phyloP scores from a whole-genome alignment of 2,888 invertebrate species.

The Apotomis turbidana region DNA sequence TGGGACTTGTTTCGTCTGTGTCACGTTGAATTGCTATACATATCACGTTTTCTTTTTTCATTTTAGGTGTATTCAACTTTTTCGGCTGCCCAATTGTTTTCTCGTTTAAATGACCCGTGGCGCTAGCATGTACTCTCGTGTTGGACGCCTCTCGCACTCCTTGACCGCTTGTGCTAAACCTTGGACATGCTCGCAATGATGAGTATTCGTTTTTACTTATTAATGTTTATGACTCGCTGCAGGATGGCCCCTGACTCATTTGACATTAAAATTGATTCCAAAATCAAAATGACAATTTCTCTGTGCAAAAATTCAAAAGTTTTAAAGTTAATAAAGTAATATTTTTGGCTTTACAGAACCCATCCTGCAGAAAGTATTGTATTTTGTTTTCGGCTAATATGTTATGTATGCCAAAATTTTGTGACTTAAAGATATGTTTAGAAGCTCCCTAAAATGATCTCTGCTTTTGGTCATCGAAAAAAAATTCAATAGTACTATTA shows the following conservation, averaged over 20 bases:
- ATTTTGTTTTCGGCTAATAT: conserved; percentile 20
- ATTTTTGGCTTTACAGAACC: not conserved
- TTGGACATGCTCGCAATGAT: conserved; percentile 82
- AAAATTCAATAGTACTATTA: not conserved
- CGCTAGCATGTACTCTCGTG: conserved; percentile 71
- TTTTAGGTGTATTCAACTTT: conserved; percentile 85
- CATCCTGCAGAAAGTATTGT: conserved; percentile 28
- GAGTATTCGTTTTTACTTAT: conserved; percentile 82
- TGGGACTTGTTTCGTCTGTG: conserved; percentile 49
- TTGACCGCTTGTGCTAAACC: conserved; percentile 74
- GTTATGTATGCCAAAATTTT: conserved; percentile 24
- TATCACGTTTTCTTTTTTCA: conserved; percentile 81
- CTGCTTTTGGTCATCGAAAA: conserved; percentile 20
- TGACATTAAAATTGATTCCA: not conserved
- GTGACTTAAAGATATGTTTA: not conserved
- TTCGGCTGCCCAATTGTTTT: conserved; percentile 84
- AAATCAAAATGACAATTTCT: not conserved
- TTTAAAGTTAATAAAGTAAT: not conserved
- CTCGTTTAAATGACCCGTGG: conserved; percentile 81
- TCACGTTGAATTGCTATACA: conserved; percentile 62
- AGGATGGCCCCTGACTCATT: conserved; percentile 30
- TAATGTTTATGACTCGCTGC: conserved; percentile 47
- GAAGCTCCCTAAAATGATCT: conserved; percentile 3
- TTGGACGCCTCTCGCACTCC: conserved; percentile 65
- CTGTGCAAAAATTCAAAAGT: not conserved